Evolutionary conservation across 35 echinoderm and acorn worm species (phyloP), one percentile per base, ranked within the genome.

Genomic region (Anneissia japonica): DNA sequence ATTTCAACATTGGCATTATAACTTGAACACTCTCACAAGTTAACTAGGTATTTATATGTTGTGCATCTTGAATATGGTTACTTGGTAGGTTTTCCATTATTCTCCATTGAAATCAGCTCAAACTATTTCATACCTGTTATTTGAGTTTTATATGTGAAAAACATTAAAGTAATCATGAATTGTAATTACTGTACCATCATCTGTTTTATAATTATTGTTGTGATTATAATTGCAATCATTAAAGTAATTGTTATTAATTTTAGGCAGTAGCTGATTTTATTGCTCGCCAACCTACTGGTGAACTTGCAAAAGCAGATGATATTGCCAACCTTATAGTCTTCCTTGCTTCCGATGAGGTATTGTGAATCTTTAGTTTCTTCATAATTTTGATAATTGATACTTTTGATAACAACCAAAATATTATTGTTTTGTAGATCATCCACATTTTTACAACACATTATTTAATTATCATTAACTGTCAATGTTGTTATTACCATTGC

Each of bases 331-430:
- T 90, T 13, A 85, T 82, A 31, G 78, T 97, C 32, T 97, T 93
- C 37, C 74, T 97, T 16, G 94, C 91, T 26, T 97, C 94, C 11
- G 94, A 97, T 88, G 94, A 97, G 91, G 94, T 97, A 85, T 16
- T 64, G 10, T 12, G 26, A 2, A 16, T 16, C 2, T 64, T 64
- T 23, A 64, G 11, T 19, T 64, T 64, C 19, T 64, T 12, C 26
- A 12, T n/a, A n/a, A n/a, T n/a, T n/a, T n/a, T n/a, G n/a, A n/a
- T n/a, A n/a, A n/a, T n/a, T n/a, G n/a, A n/a, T n/a, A n/a, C n/a
- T n/a, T n/a, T n/a, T n/a, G n/a, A n/a, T n/a, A n/a, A n/a, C n/a
- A n/a, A n/a, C n/a, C n/a, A n/a, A n/a, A n/a, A n/a, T n/a, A n/a
- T n/a, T n/a, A n/a, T n/a, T n/a, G n/a, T n/a, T n/a, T n/a, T n/a